phyloP scores from a whole-genome alignment of 2,888 invertebrate species.

The Drosophila kambysellisi region DNA sequence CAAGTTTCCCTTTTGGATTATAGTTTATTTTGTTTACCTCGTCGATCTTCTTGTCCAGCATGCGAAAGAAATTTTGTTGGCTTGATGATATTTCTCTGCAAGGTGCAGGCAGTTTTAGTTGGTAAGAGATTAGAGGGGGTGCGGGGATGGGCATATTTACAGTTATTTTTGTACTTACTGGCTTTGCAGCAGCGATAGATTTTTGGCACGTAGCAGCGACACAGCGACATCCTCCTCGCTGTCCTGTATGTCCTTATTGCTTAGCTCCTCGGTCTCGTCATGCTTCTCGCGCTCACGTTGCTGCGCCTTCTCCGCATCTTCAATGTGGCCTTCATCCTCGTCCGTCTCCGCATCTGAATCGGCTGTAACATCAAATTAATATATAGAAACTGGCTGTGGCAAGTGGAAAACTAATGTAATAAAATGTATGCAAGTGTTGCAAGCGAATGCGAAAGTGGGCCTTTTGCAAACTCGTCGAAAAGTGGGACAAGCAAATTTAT shows the following conservation, averaged over 20 bases:
- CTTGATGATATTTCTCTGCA: conserved; percentile 94
- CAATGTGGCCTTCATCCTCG: conserved; percentile 85
- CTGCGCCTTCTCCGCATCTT: conserved; percentile 83
- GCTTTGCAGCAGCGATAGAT: conserved; percentile 86
- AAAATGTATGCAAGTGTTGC: conserved; percentile 31
- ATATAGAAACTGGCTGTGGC: not conserved
- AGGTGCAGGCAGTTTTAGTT: conserved; percentile 79
- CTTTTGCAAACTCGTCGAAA: conserved; percentile 32
- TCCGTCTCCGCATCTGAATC: conserved; percentile 85
- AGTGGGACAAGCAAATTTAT: conserved; percentile 15
- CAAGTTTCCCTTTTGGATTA: not conserved
- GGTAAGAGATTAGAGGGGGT: conserved; percentile 24
- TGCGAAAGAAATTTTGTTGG: conserved; percentile 96
- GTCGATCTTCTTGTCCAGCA: conserved; percentile 96
- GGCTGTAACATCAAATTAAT: conserved; percentile 58
- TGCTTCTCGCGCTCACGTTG: conserved; percentile 82
- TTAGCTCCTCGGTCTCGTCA: conserved; percentile 83
- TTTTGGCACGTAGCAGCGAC: conserved; percentile 85
- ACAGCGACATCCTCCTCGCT: conserved; percentile 85
- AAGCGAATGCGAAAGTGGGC: conserved; percentile 17
- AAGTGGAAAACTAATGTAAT: conserved; percentile 47
- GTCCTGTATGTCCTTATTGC: conserved; percentile 83
- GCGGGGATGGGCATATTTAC: not conserved
- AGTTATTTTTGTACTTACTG: conserved; percentile 84
- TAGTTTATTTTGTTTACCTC: conserved; percentile 87